Base-by-base conservation (phyloP, 2,888 invertebrate genomes). In the Dendrolimus pini region DNA sequence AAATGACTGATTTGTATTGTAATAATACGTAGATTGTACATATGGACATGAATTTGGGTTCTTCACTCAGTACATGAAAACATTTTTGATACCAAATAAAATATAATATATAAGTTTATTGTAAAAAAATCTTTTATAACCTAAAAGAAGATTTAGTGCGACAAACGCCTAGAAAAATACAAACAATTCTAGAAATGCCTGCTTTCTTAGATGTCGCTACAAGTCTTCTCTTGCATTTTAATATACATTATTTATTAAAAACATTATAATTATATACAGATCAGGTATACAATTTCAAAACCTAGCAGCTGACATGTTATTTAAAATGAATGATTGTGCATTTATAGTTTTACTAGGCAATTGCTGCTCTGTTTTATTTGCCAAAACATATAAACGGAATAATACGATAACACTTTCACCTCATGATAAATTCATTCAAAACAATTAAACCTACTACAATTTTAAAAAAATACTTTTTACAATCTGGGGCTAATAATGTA, bases 31-130 rank as follows among this genome's bases (percentile, higher is more conserved):
- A 7, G 7, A 41, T 14, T 41, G 13, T 55, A 55, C 12, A 41
- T 41, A 8, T 41, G 30, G 30, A 30, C n/a, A 41, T 9, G 14
- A 54, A 7, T 12, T 30, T 54, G 41, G 14, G 53, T 18, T 14
- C 1, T 18, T 9, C 18, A 8, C 18, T 18, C 14, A 41, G 14
- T 53, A 56, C 41, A 41, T 7, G 41, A 14, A 53, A 53, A 53
- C 41, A 41, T 56, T 41, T 13, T 53, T 56, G 56, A 56, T 53
- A 56, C 56, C 56, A 56, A 56, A 56, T 56, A 41, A 56, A 13
- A 41, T 53, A 53, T 41, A 13, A 53, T 41, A 13, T 56, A 53
- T 30, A 30, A 30, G 30, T 53, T 56, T 53, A 53, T 53, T 56
- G 54, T 56, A 52, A 54, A 53, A 52, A 42, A 30, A 58, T 62